Percentiles rank a stretch among this genome's conserved stretches.
phyloP scores from a whole-genome alignment of 2,888 invertebrate genomes.

The Tricholauxania praeusta region DNA sequence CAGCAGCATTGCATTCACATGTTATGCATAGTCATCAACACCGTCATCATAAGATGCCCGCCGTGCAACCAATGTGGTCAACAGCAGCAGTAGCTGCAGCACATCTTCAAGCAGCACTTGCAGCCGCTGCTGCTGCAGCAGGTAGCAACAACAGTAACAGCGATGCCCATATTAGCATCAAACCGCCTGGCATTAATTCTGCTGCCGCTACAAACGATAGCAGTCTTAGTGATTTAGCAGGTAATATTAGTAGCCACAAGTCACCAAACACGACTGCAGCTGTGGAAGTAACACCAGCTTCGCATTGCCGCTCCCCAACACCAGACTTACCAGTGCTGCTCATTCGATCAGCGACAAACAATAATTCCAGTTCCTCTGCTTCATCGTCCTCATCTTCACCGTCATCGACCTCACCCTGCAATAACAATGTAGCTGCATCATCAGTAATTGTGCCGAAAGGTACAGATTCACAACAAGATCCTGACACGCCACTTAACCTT shows the following conservation, averaged over 20 bases:
- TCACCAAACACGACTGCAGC: neutral
- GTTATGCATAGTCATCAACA: slow-evolving; percentile 44
- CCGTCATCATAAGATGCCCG: slow-evolving; percentile 47
- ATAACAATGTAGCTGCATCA: slow-evolving; percentile 49
- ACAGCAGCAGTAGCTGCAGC: slow-evolving; percentile 80
- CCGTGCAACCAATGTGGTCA: slow-evolving; percentile 66
- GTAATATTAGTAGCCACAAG: neutral
- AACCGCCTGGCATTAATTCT: slow-evolving; percentile 23
- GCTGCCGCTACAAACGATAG: slow-evolving; percentile 18
- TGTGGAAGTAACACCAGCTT: neutral
- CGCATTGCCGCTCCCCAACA: slow-evolving; percentile 47
- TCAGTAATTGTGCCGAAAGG: slow-evolving; percentile 42
- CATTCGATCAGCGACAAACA: slow-evolving; percentile 6
- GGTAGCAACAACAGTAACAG: slow-evolving; percentile 34
- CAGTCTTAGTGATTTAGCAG: neutral
- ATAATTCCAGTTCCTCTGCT: slow-evolving; percentile 16
- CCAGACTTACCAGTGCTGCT: slow-evolving; percentile 51
- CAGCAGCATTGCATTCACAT: slow-evolving; percentile 54
- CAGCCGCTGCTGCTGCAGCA: slow-evolving; percentile 60
- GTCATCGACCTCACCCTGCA: slow-evolving; percentile 40
- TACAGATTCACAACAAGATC: slow-evolving; percentile 70
- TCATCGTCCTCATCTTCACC: slow-evolving; percentile 41
- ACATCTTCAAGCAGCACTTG: slow-evolving; percentile 71
- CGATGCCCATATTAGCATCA: slow-evolving; percentile 50
- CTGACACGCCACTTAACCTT: slow-evolving; percentile 89